phyloP scores from a whole-genome alignment of 2,113 vertebrate genomes.

The Procavia capensis region DNA sequence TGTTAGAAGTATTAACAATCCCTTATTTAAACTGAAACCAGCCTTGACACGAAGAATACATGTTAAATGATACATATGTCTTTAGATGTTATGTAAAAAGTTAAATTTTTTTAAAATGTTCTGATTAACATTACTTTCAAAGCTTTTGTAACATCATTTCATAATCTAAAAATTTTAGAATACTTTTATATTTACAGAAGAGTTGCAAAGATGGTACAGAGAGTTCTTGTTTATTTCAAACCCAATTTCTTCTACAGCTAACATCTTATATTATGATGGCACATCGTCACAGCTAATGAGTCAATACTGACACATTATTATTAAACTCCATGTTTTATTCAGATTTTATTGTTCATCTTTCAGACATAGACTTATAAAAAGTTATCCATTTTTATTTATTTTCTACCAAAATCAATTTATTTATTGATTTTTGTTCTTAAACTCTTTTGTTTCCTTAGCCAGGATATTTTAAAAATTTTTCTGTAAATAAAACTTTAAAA shows the following conservation, averaged over 20 bases:
- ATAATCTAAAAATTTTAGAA: neutral
- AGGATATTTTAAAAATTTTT: neutral
- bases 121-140: neutral
- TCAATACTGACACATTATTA: no score
- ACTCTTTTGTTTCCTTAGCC: neutral
- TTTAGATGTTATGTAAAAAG: neutral
- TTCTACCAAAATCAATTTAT: neutral
- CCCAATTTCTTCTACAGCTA: no score
- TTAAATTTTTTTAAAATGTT: neutral
- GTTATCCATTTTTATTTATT: neutral
- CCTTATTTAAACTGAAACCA: neutral
- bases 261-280: no score
- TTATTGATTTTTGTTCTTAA: neutral
- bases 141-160: neutral
- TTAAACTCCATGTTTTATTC: neutral
- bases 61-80: neutral
- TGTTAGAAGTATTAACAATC: neutral
- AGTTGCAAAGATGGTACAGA: no score
- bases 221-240: no score
- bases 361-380: neutral
- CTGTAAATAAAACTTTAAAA: neutral
- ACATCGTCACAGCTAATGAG: no score
- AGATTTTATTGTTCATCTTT: neutral
- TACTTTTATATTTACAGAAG: neutral
- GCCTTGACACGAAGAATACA: neutral